Percentiles rank a stretch among this genome's conserved stretches.
Evolutionary conservation across 2,888 invertebrate genomes (phyloP).

Genomic region (Biston betularia): DNA sequence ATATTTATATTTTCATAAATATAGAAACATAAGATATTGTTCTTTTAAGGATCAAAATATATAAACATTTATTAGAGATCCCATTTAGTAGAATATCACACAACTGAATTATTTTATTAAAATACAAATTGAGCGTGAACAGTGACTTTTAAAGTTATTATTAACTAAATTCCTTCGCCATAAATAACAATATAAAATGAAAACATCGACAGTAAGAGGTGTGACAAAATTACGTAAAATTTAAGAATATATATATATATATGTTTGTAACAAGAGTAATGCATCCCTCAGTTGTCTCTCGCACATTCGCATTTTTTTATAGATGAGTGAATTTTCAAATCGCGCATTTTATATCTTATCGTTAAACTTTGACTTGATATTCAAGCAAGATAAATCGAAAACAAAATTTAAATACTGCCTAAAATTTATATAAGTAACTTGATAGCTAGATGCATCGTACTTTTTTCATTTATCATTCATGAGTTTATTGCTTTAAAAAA

Average conservation of each 20-base stretch:
- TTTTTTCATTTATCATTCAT: no score
- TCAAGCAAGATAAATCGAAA: no score
- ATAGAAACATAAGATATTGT: constrained; percentile 2
- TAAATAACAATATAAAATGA: constrained; percentile 18
- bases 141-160: constrained; percentile 49
- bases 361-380: no score
- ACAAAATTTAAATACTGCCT: no score
- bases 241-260: no score
- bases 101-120: constrained; percentile 15
- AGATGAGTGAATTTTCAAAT: no score
- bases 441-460: no score
- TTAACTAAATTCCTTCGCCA: constrained; percentile 18
- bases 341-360: no score
- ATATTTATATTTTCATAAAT: constrained; percentile 13
- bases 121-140: constrained; percentile 52
- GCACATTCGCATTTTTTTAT: no score
- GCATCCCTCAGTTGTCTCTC: no score
- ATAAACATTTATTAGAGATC: constrained; percentile 14
- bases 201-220: constrained; percentile 1
- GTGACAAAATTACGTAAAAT: constrained; percentile 2
- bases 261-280: background rate
- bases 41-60: constrained; percentile 14
- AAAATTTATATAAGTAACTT: no score
- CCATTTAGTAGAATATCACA: constrained; percentile 24
- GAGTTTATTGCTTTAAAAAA: no score